phyloP scores from a whole-genome alignment of 2,888 invertebrate species.

The Sphaerolaimus hirsutus region DNA sequence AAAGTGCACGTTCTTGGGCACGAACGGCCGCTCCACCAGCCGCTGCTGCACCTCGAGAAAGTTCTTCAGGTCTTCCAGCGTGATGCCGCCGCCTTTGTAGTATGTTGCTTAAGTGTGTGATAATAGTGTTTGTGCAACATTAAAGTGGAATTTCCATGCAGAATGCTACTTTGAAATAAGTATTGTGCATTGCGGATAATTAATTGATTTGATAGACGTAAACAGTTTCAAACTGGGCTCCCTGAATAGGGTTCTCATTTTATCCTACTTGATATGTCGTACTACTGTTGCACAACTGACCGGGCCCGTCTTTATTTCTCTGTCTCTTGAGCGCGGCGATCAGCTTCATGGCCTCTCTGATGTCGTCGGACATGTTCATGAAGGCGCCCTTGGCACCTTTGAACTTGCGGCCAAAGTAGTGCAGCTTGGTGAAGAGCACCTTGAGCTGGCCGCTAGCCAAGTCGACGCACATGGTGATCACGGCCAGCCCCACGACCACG shows the following conservation, averaged over 20 bases:
- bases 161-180: no score
- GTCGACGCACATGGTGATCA: conserved; percentile 24
- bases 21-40: conserved; percentile 19
- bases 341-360: conserved; percentile 23
- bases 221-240: no score
- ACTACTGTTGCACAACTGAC: no score
- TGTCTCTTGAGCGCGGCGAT: conserved; percentile 7
- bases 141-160: no score
- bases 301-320: background rate
- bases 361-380: conserved; percentile 23
- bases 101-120: no score
- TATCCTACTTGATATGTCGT: no score
- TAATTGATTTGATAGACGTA: no score
- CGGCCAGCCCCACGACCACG: conserved; percentile 24
- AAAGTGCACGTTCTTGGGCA: conserved; percentile 23
- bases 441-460: conserved; percentile 24
- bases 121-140: no score
- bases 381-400: conserved; percentile 6
- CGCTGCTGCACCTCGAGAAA: conserved; percentile 24
- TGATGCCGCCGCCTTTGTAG: no score
- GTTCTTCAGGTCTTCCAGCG: conserved; percentile 22
- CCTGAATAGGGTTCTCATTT: no score
- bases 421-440: conserved; percentile 23
- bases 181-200: no score
- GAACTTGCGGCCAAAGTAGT: conserved; percentile 15